Evolutionary conservation across 2,888 invertebrate genomes (phyloP), one percentile per base, ranked within the genome.

Genomic region (Atherix ibis): DNA sequence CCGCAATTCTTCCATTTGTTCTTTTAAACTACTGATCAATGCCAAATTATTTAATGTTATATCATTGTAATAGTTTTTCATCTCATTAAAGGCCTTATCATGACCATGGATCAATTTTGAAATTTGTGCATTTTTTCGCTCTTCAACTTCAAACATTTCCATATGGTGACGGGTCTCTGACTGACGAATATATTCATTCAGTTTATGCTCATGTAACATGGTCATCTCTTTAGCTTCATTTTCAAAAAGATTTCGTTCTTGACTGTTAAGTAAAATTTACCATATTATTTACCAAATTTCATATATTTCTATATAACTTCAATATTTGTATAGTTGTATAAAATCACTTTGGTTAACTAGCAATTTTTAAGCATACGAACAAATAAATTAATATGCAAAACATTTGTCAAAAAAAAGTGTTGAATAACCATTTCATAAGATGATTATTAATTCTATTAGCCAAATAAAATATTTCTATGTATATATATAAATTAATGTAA

Each of bases 61-160:
- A 48, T 92, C 89, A 50, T 91, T 91, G 52, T 92, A 95, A 62
- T 92, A 94, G 57, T 81, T 84, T 56, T 91, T 92, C 63, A 94
- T 77, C 54, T 92, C 87, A 27, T 74, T 70, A 53, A 89, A 87
- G 0, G 85, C 79, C 46, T 73, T 73, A 42, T 88, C 87, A 51
- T 95, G 91, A 48, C 80, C 75, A 22, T 71, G 67, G 42, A 84
- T 82, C 39, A 94, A 60, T 25, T 77, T 77, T 8, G 76, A 71
- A 4, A 92, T 72, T 53, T 91, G 91, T 32, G 73, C 73, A 58
- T 89, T 89, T 62, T 94, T 94, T 27, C 88, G 69, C 51, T 91
- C 89, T 53, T 91, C 89, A 6, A 89, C 76, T 62, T 92, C 87
- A 32, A 80, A 71, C 52, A 88, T 72, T 63, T 92, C 91, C 58